Percentiles rank a stretch among this genome's conserved stretches.
Conservation (phyloP, 2,797 vertebrate genomes). For the Darevskia nairensis region DNA sequence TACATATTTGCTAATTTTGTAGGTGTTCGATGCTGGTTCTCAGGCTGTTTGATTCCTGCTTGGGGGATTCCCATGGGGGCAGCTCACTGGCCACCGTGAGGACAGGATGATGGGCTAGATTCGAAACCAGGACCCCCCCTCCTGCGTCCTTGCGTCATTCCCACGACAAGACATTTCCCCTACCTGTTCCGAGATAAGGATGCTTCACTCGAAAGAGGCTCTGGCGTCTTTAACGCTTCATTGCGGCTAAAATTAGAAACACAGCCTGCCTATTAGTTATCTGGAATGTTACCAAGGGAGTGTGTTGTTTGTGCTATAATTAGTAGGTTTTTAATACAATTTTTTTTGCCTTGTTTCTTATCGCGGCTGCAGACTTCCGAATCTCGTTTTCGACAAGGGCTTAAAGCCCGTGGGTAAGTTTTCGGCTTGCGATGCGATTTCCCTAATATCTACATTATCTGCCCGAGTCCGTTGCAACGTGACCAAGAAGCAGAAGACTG, state of each 20-base stretch:
- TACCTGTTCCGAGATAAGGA: neutral
- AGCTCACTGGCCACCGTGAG: no score
- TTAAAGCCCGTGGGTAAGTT: no score
- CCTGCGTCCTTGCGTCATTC: neutral
- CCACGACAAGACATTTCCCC: neutral
- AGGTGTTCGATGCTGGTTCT: no score
- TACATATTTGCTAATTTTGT: no score
- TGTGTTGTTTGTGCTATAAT: neutral
- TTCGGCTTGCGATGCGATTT: no score
- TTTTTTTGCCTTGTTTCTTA: neutral
- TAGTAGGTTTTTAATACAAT: neutral
- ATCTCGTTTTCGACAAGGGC: no score
- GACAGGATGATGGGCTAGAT: no score
- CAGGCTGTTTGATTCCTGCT: no score
- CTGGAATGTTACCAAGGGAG: neutral
- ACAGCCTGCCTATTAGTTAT: neutral
- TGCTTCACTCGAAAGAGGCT: neutral
- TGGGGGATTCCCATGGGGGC: no score
- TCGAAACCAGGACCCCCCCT: neutral
- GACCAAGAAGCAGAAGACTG: neutral
- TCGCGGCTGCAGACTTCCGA: no score
- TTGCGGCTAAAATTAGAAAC: conserved; percentile 15
- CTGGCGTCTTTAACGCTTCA: neutral
- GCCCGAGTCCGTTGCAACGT: neutral
- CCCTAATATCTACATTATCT: neutral